Conservation (phyloP, 2,113 vertebrate species). For the Lasiurus cinereus region DNA sequence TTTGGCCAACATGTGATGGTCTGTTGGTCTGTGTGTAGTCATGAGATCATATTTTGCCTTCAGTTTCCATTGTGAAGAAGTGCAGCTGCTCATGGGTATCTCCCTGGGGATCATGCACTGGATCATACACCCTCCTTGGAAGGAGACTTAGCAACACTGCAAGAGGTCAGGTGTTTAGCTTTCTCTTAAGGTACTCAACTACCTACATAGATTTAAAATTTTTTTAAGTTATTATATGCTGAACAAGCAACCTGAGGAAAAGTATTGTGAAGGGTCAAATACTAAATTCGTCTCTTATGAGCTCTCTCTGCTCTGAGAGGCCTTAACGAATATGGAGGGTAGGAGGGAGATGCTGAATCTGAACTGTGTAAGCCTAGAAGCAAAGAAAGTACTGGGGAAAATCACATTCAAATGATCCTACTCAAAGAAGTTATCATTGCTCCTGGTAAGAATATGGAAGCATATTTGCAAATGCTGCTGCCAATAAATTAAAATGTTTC, state of each 20-base stretch:
- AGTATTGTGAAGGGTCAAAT: not conserved
- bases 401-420: not conserved
- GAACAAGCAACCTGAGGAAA: constrained; percentile 18
- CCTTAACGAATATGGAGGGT: not conserved
- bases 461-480: constrained; percentile 48
- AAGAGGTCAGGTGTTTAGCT: not conserved
- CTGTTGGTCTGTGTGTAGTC: constrained; percentile 49
- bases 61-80: not conserved
- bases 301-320: not conserved
- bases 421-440: not conserved
- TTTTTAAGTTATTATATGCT: constrained; percentile 30
- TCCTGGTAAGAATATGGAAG: constrained; percentile 28
- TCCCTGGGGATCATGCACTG: not conserved
- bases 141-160: not conserved
- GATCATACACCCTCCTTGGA: not conserved
- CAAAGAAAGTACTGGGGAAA: constrained; percentile 40
- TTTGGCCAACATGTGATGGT: constrained; percentile 69
- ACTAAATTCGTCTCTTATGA: not conserved
- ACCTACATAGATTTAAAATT: not conserved
- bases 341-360: not conserved
- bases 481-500: constrained; percentile 47
- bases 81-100: not conserved
- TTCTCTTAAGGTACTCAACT: not conserved
- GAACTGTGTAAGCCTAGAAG: not conserved
- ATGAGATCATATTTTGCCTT: not conserved